phyloP scores from a whole-genome alignment of 2,113 vertebrate species.

The Varanus komodoensis region DNA sequence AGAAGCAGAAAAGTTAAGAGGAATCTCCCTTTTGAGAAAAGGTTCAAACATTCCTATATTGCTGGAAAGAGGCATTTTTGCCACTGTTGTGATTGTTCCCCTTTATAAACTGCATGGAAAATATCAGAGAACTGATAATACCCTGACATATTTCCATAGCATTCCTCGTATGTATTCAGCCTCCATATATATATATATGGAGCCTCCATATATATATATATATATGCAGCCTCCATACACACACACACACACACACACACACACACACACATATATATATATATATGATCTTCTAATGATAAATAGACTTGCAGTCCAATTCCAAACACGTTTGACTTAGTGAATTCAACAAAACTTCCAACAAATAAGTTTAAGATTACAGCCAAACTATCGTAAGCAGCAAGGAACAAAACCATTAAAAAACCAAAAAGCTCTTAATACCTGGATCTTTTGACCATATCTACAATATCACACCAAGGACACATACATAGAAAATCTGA shows the following conservation, averaged over 20 bases:
- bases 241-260: no score
- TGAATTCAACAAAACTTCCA: not conserved
- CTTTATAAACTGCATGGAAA: not conserved
- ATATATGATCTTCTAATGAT: no score
- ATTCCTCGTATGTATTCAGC: not conserved
- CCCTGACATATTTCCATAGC: not conserved
- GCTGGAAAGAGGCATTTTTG: not conserved
- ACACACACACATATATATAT: no score
- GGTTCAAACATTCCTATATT: not conserved
- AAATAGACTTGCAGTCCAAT: not conserved
- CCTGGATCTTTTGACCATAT: not conserved
- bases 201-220: no score
- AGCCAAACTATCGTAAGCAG: not conserved
- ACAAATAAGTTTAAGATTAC: not conserved
- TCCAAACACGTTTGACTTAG: not conserved
- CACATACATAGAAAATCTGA: not conserved
- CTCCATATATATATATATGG: no score
- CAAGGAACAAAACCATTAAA: not conserved
- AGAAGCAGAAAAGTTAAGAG: not conserved
- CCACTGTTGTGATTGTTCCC: not conserved
- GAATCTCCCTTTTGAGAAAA: not conserved
- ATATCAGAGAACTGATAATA: no score
- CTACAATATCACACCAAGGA: no score
- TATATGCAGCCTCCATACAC: no score
- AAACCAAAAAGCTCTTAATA: not conserved